Evolutionary conservation across 1,140 invertebrate genomes (phyloP), one percentile per base, ranked within the genome.

Genomic region (Danaus melanippus): DNA sequence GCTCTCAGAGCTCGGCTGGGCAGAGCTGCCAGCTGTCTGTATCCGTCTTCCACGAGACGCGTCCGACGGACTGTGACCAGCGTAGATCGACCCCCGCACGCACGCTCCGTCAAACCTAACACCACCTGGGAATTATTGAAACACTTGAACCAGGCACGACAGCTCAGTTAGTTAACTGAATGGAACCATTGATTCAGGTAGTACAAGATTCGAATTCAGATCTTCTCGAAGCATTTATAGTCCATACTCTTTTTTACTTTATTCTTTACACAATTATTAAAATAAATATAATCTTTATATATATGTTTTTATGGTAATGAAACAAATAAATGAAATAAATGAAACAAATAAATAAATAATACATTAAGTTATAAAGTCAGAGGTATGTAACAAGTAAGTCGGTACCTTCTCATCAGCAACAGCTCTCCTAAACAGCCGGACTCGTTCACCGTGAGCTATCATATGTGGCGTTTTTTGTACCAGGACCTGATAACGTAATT

Each of bases 391-490:
- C n/a, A n/a, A n/a, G n/a, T n/a, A n/a, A n/a, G n/a, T n/a, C n/a
- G 15, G 15, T 3, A 85, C 83, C 87, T 98, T 99, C 72, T 99
- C 98, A 74, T 95, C 95, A 0, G 91, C 89, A 9, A 99, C 95
- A 71, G 96, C 93, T 74, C 97, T 96, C 45, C 97, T 89, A 85
- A 99, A 99, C 11, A 99, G 81, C 57, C 97, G 90, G 0, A 99
- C 97, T 60, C 98, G 89, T 86, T 99, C 97, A 45, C 95, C 94
- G 71, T 99, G 97, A 7, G 97, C 95, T 62, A 99, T 94, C 56
- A 99, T 96, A 76, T 99, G 98, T 2, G 98, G 98, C 88, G 99
- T 96, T 78, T 97, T 97, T 69, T 96, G 94, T 69, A 99, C 89
- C n/a, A 99, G 85, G 40, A 96, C 88, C 86, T 94, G 78, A 11